Evolutionary conservation across 1,140 invertebrate genomes (phyloP), one percentile per base, ranked within the genome.

Genomic region (Campoletis sonorensis): DNA sequence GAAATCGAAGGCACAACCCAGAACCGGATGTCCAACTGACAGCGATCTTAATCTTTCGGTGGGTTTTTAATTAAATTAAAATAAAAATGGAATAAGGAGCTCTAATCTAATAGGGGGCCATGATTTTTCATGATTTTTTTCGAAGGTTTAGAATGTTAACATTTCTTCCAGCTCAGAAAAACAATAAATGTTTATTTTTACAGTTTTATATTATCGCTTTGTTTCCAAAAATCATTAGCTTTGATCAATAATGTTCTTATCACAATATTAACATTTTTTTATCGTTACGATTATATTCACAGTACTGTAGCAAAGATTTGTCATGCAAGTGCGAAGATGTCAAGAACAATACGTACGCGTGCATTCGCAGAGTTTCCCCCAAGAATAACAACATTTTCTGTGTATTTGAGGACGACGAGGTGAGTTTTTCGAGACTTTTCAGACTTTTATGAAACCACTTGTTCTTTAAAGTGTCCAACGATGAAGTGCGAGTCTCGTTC

Each of bases 281-380:
- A 71, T 81, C 75, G 70, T 76, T 84, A 78, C 84, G 70, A 33
- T 79, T 83, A 86, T 92, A 27, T 84, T 33, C 11, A 27, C 27
- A 96, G 95, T 90, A 94, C 83, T 97, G 96, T 85, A 91, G 91
- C 67, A 90, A 91, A 40, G 92, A 94, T 4, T 94, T 93, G 82
- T 94, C 93, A 64, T 98, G 97, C 86, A 97, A 97, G 87, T 98
- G 97, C 87, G 94, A 97, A 90, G 97, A 97, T 89, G 90, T 94
- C 0, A 93, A 87, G 85, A 98, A 98, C 87, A 98, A 98, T 87
- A 97, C 97, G 0, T 98, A 95, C 86, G 91, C 91, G 0, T 98
- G 97, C 88, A 82, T 98, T 5, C 90, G 96, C 71, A 93, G 94
- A 79, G 84, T 96, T 33, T 89, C 91, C 1, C 82, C 93, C 54